A percentile compares a stretch with the other conserved stretches of the same genome.
phyloP scores from a whole-genome alignment of 2,113 vertebrate genomes.

The Urocynchramus pylzowi region DNA sequence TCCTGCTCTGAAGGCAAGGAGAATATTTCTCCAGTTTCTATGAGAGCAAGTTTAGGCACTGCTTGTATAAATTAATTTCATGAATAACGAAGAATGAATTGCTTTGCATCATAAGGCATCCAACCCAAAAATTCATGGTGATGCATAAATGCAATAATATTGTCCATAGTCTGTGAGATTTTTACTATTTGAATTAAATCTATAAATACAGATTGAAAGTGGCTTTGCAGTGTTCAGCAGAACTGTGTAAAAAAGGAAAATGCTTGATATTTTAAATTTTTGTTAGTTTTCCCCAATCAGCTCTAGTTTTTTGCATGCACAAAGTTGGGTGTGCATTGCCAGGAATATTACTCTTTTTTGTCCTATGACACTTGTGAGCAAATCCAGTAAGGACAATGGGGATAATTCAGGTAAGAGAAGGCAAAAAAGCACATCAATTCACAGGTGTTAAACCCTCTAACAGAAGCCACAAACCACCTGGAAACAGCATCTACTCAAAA shows the following conservation, averaged over 20 bases:
- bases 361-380: neutral
- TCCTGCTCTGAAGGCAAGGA: neutral
- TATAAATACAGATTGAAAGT: neutral
- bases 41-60: neutral
- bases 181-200: neutral
- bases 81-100: neutral
- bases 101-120: neutral
- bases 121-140: neutral
- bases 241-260: neutral
- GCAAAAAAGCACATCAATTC: neutral
- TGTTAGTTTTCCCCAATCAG: neutral
- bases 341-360: neutral
- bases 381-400: neutral
- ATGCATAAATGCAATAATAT: neutral
- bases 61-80: neutral
- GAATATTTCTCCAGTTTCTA: neutral
- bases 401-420: neutral
- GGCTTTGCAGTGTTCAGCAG: neutral
- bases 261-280: neutral
- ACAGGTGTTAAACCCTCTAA: neutral
- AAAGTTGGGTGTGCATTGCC: neutral
- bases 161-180: neutral
- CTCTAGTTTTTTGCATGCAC: neutral
- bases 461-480: neutral
- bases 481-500: neutral